A percentile compares a stretch with the other conserved stretches of the same genome.
Evolutionary conservation across 2,888 invertebrate species (phyloP).

Genomic region (Phoronis australis): DNA sequence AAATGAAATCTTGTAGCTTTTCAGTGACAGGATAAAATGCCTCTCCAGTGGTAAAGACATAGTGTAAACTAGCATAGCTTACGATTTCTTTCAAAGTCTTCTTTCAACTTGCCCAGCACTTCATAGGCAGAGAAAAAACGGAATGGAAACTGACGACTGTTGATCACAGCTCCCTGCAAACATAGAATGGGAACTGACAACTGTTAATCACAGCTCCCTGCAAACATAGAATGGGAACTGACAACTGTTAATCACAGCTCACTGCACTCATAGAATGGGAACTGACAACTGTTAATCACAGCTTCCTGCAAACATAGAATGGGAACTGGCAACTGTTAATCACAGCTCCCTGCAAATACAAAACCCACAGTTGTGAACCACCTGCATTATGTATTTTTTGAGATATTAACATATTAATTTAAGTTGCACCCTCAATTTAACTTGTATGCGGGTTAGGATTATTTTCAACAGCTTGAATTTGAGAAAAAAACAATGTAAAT

Average conservation of each 20-base stretch:
- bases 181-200: constrained; percentile 52
- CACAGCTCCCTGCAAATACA: constrained; percentile 46
- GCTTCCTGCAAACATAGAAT: constrained; percentile 43
- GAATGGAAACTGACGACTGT: constrained; percentile 55
- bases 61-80: too few relatives aligned
- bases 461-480: too few relatives aligned
- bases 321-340: constrained; percentile 54
- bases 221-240: constrained; percentile 51
- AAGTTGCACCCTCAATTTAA: too few relatives aligned
- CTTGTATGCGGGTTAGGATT: too few relatives aligned
- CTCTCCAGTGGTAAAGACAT: too few relatives aligned
- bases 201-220: constrained; percentile 51
- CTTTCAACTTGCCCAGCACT: constrained; percentile 42
- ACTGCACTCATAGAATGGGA: constrained; percentile 50
- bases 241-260: constrained; percentile 49
- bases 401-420: too few relatives aligned
- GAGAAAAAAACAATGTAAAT: too few relatives aligned
- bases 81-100: constrained; percentile 37
- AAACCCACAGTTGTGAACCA: too few relatives aligned
- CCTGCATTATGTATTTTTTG: too few relatives aligned
- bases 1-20: background rate
- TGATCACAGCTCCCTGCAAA: constrained; percentile 46
- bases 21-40: background rate
- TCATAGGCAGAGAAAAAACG: constrained; percentile 55
- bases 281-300: constrained; percentile 53